Evolutionary conservation across 2,797 vertebrate species (phyloP), one percentile per base, ranked within the genome.

Genomic region (Linurgus olivaceus): DNA sequence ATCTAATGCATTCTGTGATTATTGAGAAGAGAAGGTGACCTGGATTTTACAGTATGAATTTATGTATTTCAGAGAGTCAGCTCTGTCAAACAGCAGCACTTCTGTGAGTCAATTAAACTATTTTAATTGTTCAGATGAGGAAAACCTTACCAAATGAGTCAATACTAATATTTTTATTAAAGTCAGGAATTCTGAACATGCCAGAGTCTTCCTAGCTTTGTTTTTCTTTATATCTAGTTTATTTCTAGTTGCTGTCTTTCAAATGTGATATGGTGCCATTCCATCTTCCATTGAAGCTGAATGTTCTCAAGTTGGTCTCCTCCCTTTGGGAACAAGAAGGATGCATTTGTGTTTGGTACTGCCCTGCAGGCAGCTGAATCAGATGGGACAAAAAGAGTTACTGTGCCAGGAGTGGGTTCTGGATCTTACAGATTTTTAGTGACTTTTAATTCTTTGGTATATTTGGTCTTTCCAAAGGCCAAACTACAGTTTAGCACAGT

Each of bases 201-300:
- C 10, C 31, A 51, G 28, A 54, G 40, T 37, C 48, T 73, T 79
- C 29, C 52, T 76, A 44, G 35, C 17, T 66, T 35, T 65, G 6
- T 85, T 90, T 42, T 17, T 50, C 7, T 4, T 72, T 85, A 40
- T 13, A 21, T 57, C 26, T 25, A 20, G 6, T 67, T 26, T 65
- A 5, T 58, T 88, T 37, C 25, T 71, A 18, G 61, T 67, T 84
- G 17, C 50, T 75, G 7, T 65, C n/a, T 54, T 70, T 70, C 61
- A 33, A 1, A 28, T 37, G 25, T 10, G 21, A 23, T 35, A 25
- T 0, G 0, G 29, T n/a, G 19, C 6, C 29, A 9, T 40, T 33
- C 26, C 13, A 31, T 26, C 51, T 48, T 71, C 42, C 1, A 0
- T 14, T 78, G 65, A 65, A 77, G 29, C 3, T 10, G 10, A 20